These are phyloP conservation scores for Smutsia temminckii DNA, from an alignment of 2,797 vertebrate species.

Conservation along the genomic window DNA sequence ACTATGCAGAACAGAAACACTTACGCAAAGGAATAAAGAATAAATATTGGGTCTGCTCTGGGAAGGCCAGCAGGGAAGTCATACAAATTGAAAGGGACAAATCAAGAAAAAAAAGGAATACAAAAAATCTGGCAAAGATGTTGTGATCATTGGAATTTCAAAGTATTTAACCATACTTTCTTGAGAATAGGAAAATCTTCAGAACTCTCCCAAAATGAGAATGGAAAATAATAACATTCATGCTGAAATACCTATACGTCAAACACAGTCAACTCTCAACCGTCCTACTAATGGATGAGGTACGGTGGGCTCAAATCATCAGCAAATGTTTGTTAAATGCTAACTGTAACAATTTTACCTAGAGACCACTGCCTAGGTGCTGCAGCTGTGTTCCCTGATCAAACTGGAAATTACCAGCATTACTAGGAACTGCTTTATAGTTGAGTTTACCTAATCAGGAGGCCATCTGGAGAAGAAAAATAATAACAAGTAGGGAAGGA, in stretches of 20 bases:
- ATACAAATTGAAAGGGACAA: neutral
- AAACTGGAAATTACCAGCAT: neutral
- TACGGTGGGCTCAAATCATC: neutral
- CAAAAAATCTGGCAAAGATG: slow-evolving; percentile 12
- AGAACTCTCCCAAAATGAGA: neutral
- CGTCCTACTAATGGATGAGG: neutral
- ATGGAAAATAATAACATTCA: neutral
- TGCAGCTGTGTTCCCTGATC: neutral
- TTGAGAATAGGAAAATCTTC: slow-evolving; percentile 7
- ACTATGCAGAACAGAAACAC: neutral
- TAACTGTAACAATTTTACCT: neutral
- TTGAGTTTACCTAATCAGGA: neutral
- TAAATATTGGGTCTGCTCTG: neutral
- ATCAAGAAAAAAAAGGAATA: neutral
- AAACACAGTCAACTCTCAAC: neutral
- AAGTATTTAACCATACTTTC: slow-evolving; percentile 20
- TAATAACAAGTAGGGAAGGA: neutral
- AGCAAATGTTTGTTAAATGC: slow-evolving; percentile 15
- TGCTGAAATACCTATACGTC: neutral
- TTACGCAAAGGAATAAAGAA: neutral
- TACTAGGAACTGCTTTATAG: neutral
- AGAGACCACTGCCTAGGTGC: neutral
- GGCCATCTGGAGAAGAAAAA: neutral
- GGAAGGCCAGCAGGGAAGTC: neutral
- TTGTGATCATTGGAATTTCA: slow-evolving; percentile 48